phyloP scores from a whole-genome alignment of 1,140 invertebrate genomes.

The Drosophila pachea region DNA sequence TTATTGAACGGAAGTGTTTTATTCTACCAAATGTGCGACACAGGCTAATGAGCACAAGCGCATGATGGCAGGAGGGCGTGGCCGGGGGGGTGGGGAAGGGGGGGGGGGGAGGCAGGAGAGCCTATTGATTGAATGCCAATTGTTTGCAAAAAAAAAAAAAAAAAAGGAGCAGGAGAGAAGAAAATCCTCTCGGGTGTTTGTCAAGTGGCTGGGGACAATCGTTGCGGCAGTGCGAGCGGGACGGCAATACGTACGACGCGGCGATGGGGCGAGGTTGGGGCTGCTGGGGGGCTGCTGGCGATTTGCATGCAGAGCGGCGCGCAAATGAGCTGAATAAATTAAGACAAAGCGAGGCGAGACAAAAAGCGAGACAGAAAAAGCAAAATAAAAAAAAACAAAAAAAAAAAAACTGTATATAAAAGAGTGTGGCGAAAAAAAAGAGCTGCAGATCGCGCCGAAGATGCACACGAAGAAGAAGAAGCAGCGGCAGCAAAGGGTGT shows the following conservation, averaged over 20 bases:
- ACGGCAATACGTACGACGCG: conserved; percentile 9
- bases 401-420: background rate
- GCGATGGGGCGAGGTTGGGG: background rate
- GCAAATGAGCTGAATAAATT: conserved; percentile 68
- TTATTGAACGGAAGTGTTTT: conserved; percentile 71
- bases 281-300: conserved; percentile 13
- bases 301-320: conserved; percentile 64
- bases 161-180: no score
- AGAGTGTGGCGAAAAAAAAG: background rate
- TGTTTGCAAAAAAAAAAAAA: no score
- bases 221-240: conserved; percentile 4
- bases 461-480: conserved; percentile 8
- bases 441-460: background rate
- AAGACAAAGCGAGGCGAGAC: conserved; percentile 41
- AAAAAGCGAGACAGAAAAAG: background rate
- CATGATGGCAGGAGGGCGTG: background rate
- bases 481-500: conserved; percentile 24
- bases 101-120: background rate
- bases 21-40: conserved; percentile 45
- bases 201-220: conserved; percentile 45
- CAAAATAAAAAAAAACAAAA: conserved; percentile 2
- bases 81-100: background rate
- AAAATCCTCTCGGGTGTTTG: conserved; percentile 69
- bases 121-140: conserved; percentile 56
- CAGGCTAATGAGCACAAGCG: conserved; percentile 51